Evolutionary conservation across 2,888 invertebrate genomes (phyloP), one percentile per base, ranked within the genome.

Genomic region (Cerastis rubricosa): DNA sequence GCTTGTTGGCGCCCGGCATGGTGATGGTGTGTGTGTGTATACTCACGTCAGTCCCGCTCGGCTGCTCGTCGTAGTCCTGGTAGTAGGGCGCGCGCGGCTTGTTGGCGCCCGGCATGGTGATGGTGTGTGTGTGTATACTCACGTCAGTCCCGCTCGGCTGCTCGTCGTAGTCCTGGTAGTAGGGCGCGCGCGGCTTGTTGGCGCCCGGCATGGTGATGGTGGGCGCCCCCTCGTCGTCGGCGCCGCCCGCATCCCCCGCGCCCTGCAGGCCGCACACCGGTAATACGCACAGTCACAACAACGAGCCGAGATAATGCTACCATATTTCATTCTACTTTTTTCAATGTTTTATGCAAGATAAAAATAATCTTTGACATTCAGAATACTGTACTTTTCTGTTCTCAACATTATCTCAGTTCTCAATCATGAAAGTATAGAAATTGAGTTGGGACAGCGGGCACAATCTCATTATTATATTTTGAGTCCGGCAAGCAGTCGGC

Each of bases 151-250:
- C 90, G 80, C 88, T 89, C 78, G 93, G 91, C 70, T 88, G 83
- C 84, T 93, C 93, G 83, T 93, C 93, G 80, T 91, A 91, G 88
- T 88, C 90, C 86, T 88, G 87, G 45, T 80, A 82, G 89, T 88
- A 89, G 80, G 76, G 74, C 79, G 74, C 85, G 81, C 72, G 88
- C 64, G 79, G 85, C 87, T 71, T 76, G 89, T 35, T 22, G 80
- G 91, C 71, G 84, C 95, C 95, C 82, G 96, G 95, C 96, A 95
- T 94, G 47, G 91, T 94, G 94, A 96, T 96, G 88, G 82, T 82
- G 77, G 95, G 95, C 84, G 91, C 49, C 68, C 57, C 83, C 6
- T 22, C 49, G 11, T 35, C 84, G 47, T 71, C 79, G 78, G 65
- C 70, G 25, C 76, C 35, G 17, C 22, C 9, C n/a, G 17, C 17